Percentiles rank a stretch among this genome's conserved stretches.
phyloP scores from a whole-genome alignment of 2,888 invertebrate species.

The Amphiduros pacificus region DNA sequence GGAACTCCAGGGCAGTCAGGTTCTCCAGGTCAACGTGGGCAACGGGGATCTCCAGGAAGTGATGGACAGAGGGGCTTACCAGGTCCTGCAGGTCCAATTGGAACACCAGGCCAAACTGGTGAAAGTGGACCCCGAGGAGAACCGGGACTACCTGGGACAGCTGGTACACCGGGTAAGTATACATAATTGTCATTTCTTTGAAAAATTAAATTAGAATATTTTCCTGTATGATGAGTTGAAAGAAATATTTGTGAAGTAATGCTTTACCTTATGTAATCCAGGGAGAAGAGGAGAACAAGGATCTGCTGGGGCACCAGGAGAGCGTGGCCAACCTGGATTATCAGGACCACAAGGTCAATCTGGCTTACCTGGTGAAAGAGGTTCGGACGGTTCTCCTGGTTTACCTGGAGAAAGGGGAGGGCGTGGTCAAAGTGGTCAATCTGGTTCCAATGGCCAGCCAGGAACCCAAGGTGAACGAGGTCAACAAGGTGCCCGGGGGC shows the following conservation, averaged over 20 bases:
- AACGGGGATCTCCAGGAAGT: constrained; percentile 11
- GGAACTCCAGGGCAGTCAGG: constrained; percentile 16
- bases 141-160: constrained; percentile 15
- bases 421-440: constrained; percentile 9
- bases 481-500: constrained; percentile 3
- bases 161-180: constrained; percentile 37
- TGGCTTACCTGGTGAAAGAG: constrained; percentile 17
- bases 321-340: constrained; percentile 12
- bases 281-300: constrained; percentile 22
- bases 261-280: constrained; percentile 20
- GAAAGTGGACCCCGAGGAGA: constrained; percentile 6
- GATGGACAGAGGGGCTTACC: constrained; percentile 15
- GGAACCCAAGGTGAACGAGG: constrained; percentile 13
- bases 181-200: no score
- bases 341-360: constrained; percentile 15
- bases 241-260: constrained; percentile 35
- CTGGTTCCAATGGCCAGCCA: constrained; percentile 12
- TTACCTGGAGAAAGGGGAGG: constrained; percentile 3
- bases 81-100: constrained; percentile 10
- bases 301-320: constrained; percentile 17
- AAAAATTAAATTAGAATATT: no score
- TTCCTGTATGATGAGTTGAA: no score
- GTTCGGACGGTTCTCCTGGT: constrained; percentile 8
- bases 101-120: constrained; percentile 10
- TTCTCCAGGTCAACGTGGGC: constrained; percentile 9